Evolutionary conservation across 2,113 vertebrate genomes (phyloP).

Genomic region (Centropus unirufus): DNA sequence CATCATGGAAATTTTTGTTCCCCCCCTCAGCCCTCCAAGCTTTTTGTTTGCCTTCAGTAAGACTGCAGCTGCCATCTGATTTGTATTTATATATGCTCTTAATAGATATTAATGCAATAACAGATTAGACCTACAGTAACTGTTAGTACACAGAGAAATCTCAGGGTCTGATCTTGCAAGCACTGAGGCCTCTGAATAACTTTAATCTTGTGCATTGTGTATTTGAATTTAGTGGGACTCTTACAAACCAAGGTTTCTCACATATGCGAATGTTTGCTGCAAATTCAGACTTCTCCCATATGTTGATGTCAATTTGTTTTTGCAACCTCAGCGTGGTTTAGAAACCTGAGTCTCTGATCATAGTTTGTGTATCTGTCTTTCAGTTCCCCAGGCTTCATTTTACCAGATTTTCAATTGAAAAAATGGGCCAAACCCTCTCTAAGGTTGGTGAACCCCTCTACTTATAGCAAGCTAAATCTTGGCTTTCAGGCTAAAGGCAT

Average conservation of each 20-base stretch:
- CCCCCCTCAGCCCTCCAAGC: background rate
- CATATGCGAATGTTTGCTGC: slow-evolving; percentile 58
- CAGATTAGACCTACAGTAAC: slow-evolving; percentile 64
- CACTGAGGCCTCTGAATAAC: slow-evolving; percentile 58
- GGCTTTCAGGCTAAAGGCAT: background rate
- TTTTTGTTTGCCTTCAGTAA: background rate
- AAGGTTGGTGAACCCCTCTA: background rate
- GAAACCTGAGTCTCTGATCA: slow-evolving; percentile 52
- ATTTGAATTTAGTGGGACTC: slow-evolving; percentile 64
- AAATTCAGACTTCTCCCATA: slow-evolving; percentile 66
- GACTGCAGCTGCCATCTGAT: slow-evolving; percentile 62
- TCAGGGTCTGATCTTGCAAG: slow-evolving; percentile 60
- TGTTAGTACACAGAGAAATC: slow-evolving; percentile 61
- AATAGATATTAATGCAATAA: slow-evolving; percentile 70
- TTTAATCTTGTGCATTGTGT: slow-evolving; percentile 47
- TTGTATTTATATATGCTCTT: slow-evolving; percentile 67
- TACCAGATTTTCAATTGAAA: background rate
- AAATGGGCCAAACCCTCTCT: background rate
- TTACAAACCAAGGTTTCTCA: slow-evolving; percentile 60
- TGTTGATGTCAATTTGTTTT: slow-evolving; percentile 72
- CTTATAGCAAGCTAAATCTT: background rate
- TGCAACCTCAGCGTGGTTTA: slow-evolving; percentile 56
- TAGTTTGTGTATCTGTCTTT: background rate
- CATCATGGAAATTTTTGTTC: background rate
- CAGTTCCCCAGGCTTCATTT: background rate